A percentile compares a stretch with the other conserved stretches of the same genome.
These are phyloP conservation scores for Zophobas morio DNA, from an alignment of 1,140 invertebrate species.

Conservation along the genomic window DNA sequence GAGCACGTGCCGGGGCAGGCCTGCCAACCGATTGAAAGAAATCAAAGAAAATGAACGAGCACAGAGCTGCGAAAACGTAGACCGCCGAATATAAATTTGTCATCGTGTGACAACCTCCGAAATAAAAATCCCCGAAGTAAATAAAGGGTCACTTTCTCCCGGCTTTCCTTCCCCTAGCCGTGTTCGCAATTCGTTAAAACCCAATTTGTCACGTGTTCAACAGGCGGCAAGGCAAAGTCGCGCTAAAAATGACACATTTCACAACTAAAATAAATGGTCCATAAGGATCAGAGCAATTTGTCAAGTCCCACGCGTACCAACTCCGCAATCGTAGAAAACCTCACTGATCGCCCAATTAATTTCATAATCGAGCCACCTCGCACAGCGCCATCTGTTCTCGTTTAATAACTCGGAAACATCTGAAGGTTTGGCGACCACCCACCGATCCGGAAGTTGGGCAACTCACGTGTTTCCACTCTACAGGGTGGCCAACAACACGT, in stretches of 20 bases:
- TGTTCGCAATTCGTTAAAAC: conserved; percentile 42
- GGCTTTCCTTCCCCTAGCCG: no score
- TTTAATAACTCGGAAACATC: conserved; percentile 2
- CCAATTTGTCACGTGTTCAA: conserved; percentile 50
- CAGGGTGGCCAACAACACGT: no score
- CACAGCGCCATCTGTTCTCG: conserved; percentile 13
- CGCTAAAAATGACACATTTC: conserved; percentile 50
- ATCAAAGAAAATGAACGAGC: conserved; percentile 1
- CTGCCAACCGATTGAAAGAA: no score
- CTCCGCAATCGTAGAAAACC: neutral
- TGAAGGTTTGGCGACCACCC: conserved; percentile 17
- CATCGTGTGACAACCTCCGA: no score
- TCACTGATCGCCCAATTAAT: conserved; percentile 6
- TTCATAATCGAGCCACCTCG: neutral
- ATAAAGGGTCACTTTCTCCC: no score
- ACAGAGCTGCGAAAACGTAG: no score
- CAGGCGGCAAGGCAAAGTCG: conserved; percentile 50
- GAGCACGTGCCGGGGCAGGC: conserved; percentile 54
- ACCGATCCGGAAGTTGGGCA: neutral
- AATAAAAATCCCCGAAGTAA: no score
- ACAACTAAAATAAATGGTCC: conserved; percentile 41
- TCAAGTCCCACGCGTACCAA: conserved; percentile 7
- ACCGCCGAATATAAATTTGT: no score
- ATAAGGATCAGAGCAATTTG: conserved; percentile 16
- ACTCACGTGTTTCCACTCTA: no score